phyloP scores from a whole-genome alignment of 1,140 invertebrate genomes.

The Polyergus mexicanus region DNA sequence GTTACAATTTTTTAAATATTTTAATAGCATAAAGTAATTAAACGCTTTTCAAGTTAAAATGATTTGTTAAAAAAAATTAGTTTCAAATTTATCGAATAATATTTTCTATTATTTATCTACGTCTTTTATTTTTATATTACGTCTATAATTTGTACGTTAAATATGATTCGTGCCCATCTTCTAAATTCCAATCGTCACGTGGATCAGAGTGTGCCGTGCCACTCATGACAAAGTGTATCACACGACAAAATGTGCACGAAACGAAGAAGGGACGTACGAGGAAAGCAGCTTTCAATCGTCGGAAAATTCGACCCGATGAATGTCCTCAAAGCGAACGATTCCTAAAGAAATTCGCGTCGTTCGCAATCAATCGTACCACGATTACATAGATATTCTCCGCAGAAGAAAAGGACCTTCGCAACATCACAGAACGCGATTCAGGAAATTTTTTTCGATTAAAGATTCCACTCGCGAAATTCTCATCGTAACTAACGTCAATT shows the following conservation, averaged over 20 bases:
- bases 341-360: not conserved
- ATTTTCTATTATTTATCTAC: too few relatives aligned
- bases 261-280: slow-evolving; percentile 25
- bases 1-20: not conserved
- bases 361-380: not conserved
- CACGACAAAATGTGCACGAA: slow-evolving; percentile 52
- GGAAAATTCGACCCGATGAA: not conserved
- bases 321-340: not conserved
- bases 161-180: slow-evolving; percentile 35
- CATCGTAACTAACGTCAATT: slow-evolving; percentile 15
- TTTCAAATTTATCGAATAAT: not conserved
- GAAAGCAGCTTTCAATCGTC: not conserved
- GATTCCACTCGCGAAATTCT: slow-evolving; percentile 1
- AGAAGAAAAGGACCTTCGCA: not conserved
- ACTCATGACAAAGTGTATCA: slow-evolving; percentile 57
- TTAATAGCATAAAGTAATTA: not conserved
- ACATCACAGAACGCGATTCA: not conserved
- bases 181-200: slow-evolving; percentile 41
- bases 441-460: not conserved
- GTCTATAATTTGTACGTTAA: not conserved
- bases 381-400: not conserved
- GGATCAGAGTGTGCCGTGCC: slow-evolving; percentile 44
- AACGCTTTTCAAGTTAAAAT: not conserved
- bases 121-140: not conserved
- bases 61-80: not conserved